These are phyloP conservation scores for Sphenodon punctatus DNA, from an alignment of 2,797 vertebrate genomes.

Conservation along the genomic window DNA sequence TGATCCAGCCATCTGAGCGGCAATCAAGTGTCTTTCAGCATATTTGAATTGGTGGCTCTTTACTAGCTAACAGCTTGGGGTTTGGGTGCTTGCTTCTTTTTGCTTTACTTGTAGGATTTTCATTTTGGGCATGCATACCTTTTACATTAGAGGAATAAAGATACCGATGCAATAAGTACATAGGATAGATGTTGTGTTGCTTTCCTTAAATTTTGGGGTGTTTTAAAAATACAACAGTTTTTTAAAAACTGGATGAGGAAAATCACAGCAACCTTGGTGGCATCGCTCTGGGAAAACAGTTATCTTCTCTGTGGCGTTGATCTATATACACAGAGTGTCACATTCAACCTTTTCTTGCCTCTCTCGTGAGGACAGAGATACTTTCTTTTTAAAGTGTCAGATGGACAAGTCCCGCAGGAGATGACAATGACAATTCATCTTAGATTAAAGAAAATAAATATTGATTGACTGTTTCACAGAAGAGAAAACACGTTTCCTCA, in stretches of 20 bases:
- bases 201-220: accelerated
- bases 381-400: slow-evolving; percentile 17
- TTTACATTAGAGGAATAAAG: neutral
- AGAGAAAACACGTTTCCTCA: slow-evolving; percentile 19
- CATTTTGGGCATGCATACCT: neutral
- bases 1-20: too few relatives aligned
- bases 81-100: neutral
- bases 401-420: slow-evolving; percentile 14
- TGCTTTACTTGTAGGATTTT: neutral
- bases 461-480: neutral
- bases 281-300: slow-evolving; percentile 35
- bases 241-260: too few relatives aligned
- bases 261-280: slow-evolving; percentile 23
- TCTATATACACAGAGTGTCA: neutral
- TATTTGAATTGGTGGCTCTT: too few relatives aligned
- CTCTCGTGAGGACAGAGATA: neutral
- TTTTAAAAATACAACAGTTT: too few relatives aligned
- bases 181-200: neutral
- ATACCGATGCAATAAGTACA: neutral
- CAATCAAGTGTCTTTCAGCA: too few relatives aligned
- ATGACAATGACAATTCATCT: neutral
- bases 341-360: slow-evolving; percentile 13
- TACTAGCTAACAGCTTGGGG: neutral
- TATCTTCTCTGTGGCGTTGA: slow-evolving; percentile 35
- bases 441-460: slow-evolving; percentile 35